Conservation (phyloP, 1,140 invertebrate species). For the Monomorium pharaonis region DNA sequence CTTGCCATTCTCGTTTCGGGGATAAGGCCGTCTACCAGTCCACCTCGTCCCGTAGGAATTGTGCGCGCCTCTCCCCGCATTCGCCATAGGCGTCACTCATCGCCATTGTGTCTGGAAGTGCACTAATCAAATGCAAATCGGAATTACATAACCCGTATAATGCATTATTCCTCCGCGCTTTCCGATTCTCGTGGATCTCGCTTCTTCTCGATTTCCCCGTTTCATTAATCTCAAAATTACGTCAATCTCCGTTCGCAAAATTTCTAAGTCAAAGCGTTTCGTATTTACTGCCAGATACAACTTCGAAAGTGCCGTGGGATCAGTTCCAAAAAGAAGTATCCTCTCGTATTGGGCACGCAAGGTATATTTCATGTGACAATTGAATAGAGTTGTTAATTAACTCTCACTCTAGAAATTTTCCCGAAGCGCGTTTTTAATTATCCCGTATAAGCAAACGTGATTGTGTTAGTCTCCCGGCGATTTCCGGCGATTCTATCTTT, state of each 20-base stretch:
- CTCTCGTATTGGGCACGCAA: neutral
- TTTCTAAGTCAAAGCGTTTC: neutral
- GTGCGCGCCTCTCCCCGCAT: conserved; percentile 55
- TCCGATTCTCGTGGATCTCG: neutral
- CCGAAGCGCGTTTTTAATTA: neutral
- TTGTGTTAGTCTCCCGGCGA: neutral
- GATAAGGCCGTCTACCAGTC: conserved; percentile 68
- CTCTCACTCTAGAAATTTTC: neutral
- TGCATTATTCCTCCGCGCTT: neutral
- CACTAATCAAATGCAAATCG: conserved; percentile 57
- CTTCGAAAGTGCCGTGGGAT: neutral
- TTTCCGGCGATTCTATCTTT: neutral
- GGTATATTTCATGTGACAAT: neutral
- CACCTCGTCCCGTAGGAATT: conserved; percentile 59
- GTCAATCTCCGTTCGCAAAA: neutral
- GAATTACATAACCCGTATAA: conserved; percentile 48
- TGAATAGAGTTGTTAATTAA: neutral
- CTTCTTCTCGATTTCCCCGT: neutral
- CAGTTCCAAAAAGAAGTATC: neutral
- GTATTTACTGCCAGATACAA: neutral
- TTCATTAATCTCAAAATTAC: conserved; percentile 9
- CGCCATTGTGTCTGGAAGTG: conserved; percentile 47
- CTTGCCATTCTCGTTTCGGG: conserved; percentile 68
- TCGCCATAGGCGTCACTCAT: conserved; percentile 55
- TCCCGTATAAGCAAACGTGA: neutral